phyloP scores from a whole-genome alignment of 37 sponge, comb jelly and placozoan genomes.

The Dysidea cf. avara region DNA sequence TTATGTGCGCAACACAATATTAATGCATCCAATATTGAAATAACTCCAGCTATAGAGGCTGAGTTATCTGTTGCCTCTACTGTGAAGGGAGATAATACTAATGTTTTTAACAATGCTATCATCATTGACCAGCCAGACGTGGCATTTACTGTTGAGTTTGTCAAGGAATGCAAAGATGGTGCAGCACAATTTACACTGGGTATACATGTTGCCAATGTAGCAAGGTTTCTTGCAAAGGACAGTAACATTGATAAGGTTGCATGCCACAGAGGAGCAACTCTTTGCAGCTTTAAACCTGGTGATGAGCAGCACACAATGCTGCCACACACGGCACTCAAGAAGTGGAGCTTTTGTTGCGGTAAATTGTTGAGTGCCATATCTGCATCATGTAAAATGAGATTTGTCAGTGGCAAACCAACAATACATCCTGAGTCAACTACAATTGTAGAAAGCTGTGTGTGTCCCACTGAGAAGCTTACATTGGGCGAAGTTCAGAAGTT shows the following conservation, averaged over 20 bases:
- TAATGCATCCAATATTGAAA: no score
- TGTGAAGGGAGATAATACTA: no score
- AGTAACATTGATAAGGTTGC: slow-evolving; percentile 12
- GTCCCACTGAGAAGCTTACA: no score
- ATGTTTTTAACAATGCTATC: slow-evolving; percentile 1
- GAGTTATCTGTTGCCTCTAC: no score
- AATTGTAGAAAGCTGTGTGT: no score
- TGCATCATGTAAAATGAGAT: no score
- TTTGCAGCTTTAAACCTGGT: slow-evolving; percentile 24
- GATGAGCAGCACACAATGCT: no score
- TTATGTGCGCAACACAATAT: no score
- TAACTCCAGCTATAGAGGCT: no score
- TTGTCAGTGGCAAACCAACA: no score
- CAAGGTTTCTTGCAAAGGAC: not conserved
- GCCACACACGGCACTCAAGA: not conserved
- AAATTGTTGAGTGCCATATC: slow-evolving; percentile 17
- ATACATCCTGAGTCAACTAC: no score
- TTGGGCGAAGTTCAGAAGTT: no score
- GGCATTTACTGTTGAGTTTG: slow-evolving; percentile 18
- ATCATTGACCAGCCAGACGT: slow-evolving; percentile 31
- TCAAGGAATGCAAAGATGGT: not conserved
- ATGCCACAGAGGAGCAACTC: slow-evolving; percentile 18
- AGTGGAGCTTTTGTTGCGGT: not conserved
- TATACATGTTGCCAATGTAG: slow-evolving; percentile 53
- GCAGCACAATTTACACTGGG: slow-evolving; percentile 14